These are phyloP conservation scores for Zaprionus kolodkinae DNA, from an alignment of 1,140 invertebrate species.

Conservation along the genomic window DNA sequence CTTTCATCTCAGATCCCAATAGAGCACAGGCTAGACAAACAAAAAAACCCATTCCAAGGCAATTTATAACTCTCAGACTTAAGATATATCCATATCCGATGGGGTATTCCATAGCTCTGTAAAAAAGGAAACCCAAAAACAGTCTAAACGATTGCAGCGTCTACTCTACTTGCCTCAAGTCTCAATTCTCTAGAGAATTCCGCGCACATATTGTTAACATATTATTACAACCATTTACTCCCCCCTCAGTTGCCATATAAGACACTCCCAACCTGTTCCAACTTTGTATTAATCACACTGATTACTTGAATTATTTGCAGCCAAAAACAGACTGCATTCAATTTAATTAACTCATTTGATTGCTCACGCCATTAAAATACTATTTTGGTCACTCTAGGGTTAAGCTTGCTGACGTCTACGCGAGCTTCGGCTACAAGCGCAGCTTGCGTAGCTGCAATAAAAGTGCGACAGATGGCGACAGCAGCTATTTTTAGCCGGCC, in stretches of 20 bases:
- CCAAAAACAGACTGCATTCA: background rate
- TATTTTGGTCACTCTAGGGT: background rate
- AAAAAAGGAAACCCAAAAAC: background rate
- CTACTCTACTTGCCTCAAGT: too few relatives aligned
- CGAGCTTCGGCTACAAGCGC: background rate
- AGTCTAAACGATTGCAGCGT: background rate
- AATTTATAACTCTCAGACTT: background rate
- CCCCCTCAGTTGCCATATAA: background rate
- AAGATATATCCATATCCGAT: background rate
- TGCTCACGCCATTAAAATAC: background rate
- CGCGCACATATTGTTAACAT: background rate
- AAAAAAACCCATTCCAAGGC: background rate
- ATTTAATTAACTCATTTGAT: slow-evolving; percentile 9
- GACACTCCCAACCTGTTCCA: background rate
- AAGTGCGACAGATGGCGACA: background rate
- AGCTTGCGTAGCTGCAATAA: background rate
- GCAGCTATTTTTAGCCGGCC: background rate
- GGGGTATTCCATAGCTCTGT: background rate
- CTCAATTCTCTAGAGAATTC: background rate
- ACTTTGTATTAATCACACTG: background rate
- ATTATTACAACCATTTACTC: background rate
- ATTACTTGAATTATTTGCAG: background rate
- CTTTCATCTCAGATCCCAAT: too few relatives aligned
- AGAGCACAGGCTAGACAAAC: background rate
- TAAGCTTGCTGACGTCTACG: background rate